phyloP scores from a whole-genome alignment of 2,113 vertebrate genomes.

The Casuarius casuarius region DNA sequence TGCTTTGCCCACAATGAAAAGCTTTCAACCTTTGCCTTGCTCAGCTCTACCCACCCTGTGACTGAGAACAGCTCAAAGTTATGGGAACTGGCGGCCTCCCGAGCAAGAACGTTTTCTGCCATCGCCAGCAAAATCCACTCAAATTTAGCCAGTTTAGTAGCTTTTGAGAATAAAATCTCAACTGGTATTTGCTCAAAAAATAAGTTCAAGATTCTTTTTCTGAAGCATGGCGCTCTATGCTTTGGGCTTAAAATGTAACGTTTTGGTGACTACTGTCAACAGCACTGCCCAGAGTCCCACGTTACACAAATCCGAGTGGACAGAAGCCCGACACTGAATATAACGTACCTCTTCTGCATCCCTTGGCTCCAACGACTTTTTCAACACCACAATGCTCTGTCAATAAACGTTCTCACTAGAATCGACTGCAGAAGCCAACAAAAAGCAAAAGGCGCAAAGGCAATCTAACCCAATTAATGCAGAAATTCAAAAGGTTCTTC shows the following conservation, averaged over 20 bases:
- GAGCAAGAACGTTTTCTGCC: background rate
- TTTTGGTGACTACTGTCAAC: conserved; percentile 1
- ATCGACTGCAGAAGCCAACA: background rate
- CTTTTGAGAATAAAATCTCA: background rate
- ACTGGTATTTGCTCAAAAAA: background rate
- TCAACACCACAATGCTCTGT: accelerated
- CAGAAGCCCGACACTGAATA: background rate
- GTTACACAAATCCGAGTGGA: background rate
- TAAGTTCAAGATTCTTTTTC: background rate
- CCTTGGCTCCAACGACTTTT: background rate
- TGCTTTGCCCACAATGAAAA: conserved; percentile 14
- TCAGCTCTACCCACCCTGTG: background rate
- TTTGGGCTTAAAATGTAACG: background rate
- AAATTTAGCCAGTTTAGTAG: background rate
- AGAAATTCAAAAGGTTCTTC: background rate
- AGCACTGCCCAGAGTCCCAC: background rate
- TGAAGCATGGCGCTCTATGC: background rate
- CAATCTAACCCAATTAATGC: background rate
- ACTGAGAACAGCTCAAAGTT: background rate
- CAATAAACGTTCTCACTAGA: background rate
- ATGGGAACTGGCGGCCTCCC: background rate
- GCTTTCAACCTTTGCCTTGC: background rate
- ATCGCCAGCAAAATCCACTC: background rate
- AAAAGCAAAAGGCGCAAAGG: background rate
- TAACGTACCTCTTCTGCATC: background rate